Evolutionary conservation across 2,113 vertebrate species (phyloP).

Genomic region (Suricata suricatta): DNA sequence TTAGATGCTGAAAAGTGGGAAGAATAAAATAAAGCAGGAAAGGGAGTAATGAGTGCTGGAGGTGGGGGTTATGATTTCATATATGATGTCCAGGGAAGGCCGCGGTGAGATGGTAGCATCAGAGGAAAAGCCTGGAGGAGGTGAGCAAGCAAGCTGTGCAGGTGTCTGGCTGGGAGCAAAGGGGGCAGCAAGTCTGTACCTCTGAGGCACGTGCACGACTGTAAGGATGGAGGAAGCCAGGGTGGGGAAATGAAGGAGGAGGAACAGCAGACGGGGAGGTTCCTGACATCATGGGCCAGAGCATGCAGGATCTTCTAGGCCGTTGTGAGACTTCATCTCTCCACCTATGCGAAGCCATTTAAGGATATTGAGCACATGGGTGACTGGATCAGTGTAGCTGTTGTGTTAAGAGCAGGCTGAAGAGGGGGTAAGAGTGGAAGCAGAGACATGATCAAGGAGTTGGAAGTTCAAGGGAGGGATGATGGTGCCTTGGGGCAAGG

Average conservation of each 20-base stretch:
- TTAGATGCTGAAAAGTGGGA: neutral
- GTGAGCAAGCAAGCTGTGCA: neutral
- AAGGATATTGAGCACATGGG: neutral
- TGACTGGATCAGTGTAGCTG: neutral
- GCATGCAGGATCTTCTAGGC: neutral
- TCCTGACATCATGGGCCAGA: neutral
- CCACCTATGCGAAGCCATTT: neutral
- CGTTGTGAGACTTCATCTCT: neutral
- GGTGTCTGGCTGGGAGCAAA: neutral
- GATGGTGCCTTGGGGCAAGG: neutral
- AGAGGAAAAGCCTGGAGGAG: neutral
- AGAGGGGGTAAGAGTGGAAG: neutral
- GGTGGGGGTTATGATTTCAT: neutral
- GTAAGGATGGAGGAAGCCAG: neutral
- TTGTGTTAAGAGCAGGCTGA: neutral
- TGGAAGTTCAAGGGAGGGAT: neutral
- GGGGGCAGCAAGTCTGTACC: neutral
- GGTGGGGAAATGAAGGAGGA: neutral
- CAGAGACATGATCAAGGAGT: neutral
- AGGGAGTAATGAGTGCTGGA: neutral
- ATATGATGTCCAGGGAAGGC: neutral
- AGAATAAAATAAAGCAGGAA: constrained; percentile 2
- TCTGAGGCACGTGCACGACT: neutral
- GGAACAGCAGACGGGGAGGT: neutral
- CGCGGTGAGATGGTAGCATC: neutral